These are phyloP conservation scores for Sebastiscus albofasciatus DNA, from an alignment of 2,797 vertebrate species.

Conservation along the genomic window DNA sequence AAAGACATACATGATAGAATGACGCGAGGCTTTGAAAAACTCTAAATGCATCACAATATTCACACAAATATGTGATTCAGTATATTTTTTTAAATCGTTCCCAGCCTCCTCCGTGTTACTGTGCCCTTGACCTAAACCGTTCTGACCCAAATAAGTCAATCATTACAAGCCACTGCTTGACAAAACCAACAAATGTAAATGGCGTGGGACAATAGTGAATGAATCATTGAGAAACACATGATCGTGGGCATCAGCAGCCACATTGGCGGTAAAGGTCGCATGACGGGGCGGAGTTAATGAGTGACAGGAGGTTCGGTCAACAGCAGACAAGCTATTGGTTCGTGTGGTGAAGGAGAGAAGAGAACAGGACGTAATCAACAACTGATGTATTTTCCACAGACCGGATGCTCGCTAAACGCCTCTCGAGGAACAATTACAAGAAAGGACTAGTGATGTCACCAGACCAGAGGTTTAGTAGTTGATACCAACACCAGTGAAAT, in stretches of 20 bases:
- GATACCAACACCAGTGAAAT: too few species aligned
- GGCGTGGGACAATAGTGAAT: neutral
- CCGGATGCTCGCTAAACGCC: too few species aligned
- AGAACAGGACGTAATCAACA: neutral
- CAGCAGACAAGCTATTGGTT: conserved; percentile 9
- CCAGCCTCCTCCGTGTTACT: neutral
- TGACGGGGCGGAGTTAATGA: conserved; percentile 59
- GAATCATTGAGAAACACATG: conserved; percentile 10
- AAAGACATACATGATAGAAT: neutral
- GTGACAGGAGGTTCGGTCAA: conserved; percentile 28
- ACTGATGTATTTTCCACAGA: too few species aligned
- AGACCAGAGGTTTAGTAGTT: too few species aligned
- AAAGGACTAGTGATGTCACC: too few species aligned
- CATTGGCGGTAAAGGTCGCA: neutral
- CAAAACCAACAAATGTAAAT: conserved; percentile 1
- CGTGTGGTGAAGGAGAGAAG: neutral
- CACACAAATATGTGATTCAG: neutral
- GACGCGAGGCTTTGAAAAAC: neutral
- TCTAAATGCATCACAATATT: neutral
- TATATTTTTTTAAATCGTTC: neutral
- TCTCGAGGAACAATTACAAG: too few species aligned
- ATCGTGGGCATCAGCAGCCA: neutral
- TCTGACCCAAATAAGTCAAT: conserved; percentile 46
- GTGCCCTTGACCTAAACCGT: conserved; percentile 5
- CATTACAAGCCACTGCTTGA: conserved; percentile 25